Base-by-base conservation (phyloP, 2,797 vertebrate genomes). In the Crenichthys baileyi region DNA sequence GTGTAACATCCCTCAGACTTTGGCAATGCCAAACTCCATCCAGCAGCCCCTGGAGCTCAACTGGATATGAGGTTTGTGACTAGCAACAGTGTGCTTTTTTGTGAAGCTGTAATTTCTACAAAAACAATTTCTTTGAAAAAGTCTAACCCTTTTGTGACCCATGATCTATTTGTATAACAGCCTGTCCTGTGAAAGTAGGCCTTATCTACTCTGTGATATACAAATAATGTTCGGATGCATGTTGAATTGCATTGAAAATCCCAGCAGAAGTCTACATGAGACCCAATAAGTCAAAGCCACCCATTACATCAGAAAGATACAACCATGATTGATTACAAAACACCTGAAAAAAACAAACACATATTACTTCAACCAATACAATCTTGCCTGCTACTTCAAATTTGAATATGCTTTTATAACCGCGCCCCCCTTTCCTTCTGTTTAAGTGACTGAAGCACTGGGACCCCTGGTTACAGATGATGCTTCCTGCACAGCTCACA, bases 381-480 rank as follows among this genome's bases (percentile, higher is more conserved):
- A 31, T 61, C 26, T 31, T 31, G 6, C 13, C 5, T 61, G 26
- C 16, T 31, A 15, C 5, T 61, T 61, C 13, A 16, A 5, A 61
- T 7, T 31, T 15, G 4, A 5, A 1, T 63, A 18, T 63, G 6
- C 29, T 63, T 20, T 63, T 31, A 31, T 13, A 63, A 53, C 13
- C 5, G n/a, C 5, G 6, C 7, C 12, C 58, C n/a, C 16, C 16
- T 16, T 2, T 50, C 26, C 16, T 16, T 24, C 29, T 55, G 9
- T 53, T 29, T 55, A 39, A 15, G 22, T 36, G 18, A 1, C 26
- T 77, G 60, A 82, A 84, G 86, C 48, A 77, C 61, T 44, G 75
- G 81, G 65, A 63, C 22, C 90, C 90, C 84, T 94, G 92, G 92
- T 94, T 92, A 94, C 90, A 83, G 89, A 90, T 89, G 83, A 84